Percentiles rank a stretch among this genome's conserved stretches.
Evolutionary conservation across 2,888 invertebrate species (phyloP).

Genomic region (Acrobasis repandana): DNA sequence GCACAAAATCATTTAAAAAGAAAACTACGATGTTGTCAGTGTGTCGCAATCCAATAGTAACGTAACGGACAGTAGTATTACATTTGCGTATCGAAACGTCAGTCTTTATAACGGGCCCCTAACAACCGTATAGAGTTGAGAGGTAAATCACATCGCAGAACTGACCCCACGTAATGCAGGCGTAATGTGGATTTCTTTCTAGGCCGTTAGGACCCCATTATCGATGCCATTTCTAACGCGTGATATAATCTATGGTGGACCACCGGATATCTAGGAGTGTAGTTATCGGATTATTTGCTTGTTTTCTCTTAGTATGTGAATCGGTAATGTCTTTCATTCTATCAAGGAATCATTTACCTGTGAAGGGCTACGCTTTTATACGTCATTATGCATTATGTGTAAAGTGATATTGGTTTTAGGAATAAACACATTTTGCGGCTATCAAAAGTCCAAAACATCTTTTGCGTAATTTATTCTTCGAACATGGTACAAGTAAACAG

Average conservation of each 20-base stretch:
- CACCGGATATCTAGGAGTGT: not conserved
- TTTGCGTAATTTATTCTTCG: no score
- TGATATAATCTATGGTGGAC: slow-evolving; percentile 9
- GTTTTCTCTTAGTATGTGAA: not conserved
- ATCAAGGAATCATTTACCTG: no score
- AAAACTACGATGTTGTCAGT: slow-evolving; percentile 10
- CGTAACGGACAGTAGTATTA: slow-evolving; percentile 55
- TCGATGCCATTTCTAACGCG: slow-evolving; percentile 18
- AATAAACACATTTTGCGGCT: no score
- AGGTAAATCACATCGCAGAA: slow-evolving; percentile 64
- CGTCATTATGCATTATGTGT: no score
- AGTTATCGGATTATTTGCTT: not conserved
- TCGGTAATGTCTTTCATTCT: no score
- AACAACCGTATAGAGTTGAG: slow-evolving; percentile 53
- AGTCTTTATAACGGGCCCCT: slow-evolving; percentile 62
- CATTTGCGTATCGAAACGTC: slow-evolving; percentile 49
- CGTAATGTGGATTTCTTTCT: slow-evolving; percentile 37
- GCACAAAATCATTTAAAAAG: no score
- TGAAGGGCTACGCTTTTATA: no score
- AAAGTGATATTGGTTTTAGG: no score
- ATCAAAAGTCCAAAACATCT: no score
- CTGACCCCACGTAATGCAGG: slow-evolving; percentile 32
- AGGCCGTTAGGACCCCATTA: slow-evolving; percentile 23
- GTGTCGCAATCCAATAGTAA: slow-evolving; percentile 30
- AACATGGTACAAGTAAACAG: no score